phyloP scores from a whole-genome alignment of 2,797 vertebrate genomes.

The Crypturellus tataupa region DNA sequence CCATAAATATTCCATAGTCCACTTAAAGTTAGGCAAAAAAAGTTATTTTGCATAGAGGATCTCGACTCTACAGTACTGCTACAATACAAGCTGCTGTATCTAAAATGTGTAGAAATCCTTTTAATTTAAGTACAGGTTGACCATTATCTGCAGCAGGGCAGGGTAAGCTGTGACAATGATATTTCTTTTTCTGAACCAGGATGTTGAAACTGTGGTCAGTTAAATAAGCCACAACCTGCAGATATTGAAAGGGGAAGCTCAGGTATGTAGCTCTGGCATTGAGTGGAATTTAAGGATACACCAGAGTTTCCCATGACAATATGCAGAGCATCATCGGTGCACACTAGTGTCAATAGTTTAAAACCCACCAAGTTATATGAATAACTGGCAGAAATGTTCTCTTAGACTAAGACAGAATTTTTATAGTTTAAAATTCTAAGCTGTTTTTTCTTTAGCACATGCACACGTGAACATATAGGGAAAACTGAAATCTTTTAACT shows the following conservation, averaged over 20 bases:
- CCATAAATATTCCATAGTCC: slow-evolving; percentile 81
- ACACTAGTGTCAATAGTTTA: neutral
- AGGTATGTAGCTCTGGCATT: neutral
- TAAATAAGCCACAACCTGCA: neutral
- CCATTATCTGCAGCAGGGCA: slow-evolving; percentile 34
- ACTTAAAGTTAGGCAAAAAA: slow-evolving; percentile 76
- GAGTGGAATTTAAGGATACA: neutral
- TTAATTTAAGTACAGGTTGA: neutral
- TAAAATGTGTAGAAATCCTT: slow-evolving; percentile 28
- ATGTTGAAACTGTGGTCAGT: neutral
- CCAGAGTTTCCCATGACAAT: neutral
- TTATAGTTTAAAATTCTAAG: neutral
- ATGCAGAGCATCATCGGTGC: neutral
- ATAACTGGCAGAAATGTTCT: neutral
- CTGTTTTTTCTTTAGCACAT: neutral
- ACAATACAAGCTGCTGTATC: slow-evolving; percentile 36
- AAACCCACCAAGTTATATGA: neutral
- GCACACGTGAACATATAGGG: neutral
- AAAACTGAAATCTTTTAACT: neutral
- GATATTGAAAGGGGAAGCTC: neutral
- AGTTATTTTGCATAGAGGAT: slow-evolving; percentile 66
- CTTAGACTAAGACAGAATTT: neutral
- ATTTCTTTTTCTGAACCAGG: slow-evolving; percentile 34
- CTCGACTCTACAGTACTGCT: slow-evolving; percentile 15
- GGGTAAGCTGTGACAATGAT: neutral